Evolutionary conservation across 2,888 invertebrate genomes (phyloP).

Genomic region (Crossocerus cetratus): DNA sequence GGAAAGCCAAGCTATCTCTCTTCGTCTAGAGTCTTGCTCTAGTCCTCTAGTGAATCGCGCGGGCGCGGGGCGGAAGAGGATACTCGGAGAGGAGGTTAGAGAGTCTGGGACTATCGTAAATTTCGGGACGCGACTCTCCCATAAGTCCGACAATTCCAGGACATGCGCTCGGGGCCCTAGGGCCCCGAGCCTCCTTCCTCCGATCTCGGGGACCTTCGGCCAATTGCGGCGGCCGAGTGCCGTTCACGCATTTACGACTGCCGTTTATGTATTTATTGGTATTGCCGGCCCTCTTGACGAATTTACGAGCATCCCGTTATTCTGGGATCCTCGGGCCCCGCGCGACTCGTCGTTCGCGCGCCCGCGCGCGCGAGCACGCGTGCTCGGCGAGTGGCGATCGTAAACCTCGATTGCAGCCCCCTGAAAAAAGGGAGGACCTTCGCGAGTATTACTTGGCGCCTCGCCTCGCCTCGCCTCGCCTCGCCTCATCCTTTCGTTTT

Average conservation of each 20-base stretch:
- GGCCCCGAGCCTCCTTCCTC: conserved; percentile 8
- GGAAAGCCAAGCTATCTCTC: too few species aligned
- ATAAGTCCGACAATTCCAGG: not conserved
- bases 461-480: too few species aligned
- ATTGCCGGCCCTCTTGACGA: not conserved
- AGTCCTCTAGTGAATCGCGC: not conserved
- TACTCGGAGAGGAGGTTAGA: conserved; percentile 9
- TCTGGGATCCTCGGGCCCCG: not conserved
- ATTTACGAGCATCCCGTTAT: conserved; percentile 26
- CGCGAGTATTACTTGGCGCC: too few species aligned
- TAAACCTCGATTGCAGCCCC: not conserved
- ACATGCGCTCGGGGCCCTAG: too few species aligned
- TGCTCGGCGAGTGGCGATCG: conserved; percentile 11
- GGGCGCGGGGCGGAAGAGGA: too few species aligned
- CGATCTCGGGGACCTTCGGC: conserved; percentile 11
- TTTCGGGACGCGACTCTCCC: conserved; percentile 22
- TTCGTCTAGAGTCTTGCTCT: too few species aligned
- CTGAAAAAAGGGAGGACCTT: not conserved
- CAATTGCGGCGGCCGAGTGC: not conserved
- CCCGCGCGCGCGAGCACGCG: conserved; percentile 15
- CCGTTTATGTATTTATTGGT: conserved; percentile 30
- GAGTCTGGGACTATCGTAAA: conserved; percentile 29
- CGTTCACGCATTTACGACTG: conserved; percentile 20
- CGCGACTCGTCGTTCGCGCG: not conserved
- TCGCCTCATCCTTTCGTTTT: not conserved